Evolutionary conservation across 1,140 invertebrate species (phyloP).

Genomic region (Drosophila ogumai): DNA sequence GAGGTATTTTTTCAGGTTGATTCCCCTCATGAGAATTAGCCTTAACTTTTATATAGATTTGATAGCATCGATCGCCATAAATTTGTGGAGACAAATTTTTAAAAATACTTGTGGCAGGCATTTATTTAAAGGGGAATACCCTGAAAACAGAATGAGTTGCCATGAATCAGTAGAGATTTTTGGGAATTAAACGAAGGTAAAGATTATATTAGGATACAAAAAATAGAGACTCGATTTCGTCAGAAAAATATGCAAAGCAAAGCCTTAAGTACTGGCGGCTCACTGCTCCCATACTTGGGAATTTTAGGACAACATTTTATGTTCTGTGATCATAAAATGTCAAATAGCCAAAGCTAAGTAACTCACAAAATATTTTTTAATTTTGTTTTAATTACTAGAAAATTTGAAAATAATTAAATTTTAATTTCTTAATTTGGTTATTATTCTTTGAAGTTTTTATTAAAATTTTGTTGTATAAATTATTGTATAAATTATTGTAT

Average conservation of each 20-base stretch:
- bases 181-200: background rate
- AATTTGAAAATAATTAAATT: too few species aligned
- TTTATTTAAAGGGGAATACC: conserved; percentile 36
- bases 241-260: background rate
- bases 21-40: conserved; percentile 10
- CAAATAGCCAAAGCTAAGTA: too few species aligned
- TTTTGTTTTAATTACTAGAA: too few species aligned
- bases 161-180: conserved; percentile 3
- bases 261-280: background rate
- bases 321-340: too few species aligned
- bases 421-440: too few species aligned
- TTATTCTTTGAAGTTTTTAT: too few species aligned
- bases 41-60: conserved; percentile 39
- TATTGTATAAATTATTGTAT: too few species aligned
- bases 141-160: background rate
- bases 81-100: conserved; percentile 77
- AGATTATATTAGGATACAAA: background rate
- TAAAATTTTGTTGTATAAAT: too few species aligned
- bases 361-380: too few species aligned
- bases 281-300: background rate
- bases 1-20: conserved; percentile 8
- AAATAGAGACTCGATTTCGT: background rate
- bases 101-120: conserved; percentile 65
- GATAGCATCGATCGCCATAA: conserved; percentile 80
- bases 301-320: background rate